Percentiles rank a stretch among this genome's conserved stretches.
Conservation (phyloP, 2,797 vertebrate species). For the Aphelocoma californica region DNA sequence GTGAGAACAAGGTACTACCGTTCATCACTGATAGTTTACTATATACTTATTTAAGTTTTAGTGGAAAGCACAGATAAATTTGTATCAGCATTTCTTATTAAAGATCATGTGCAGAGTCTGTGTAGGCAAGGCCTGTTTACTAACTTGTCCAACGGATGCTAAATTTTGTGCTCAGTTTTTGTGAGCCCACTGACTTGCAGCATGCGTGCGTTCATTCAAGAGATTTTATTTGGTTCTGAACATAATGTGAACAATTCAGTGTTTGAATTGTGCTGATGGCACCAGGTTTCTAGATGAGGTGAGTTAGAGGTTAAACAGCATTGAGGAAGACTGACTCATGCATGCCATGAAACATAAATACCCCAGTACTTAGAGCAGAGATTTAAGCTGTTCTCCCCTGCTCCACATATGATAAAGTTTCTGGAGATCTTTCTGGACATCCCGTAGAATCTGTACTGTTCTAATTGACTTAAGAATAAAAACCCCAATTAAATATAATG, state of each 20-base stretch:
- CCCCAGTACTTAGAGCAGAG: neutral
- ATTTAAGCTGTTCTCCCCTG: neutral
- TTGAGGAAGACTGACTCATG: neutral
- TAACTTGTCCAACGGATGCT: neutral
- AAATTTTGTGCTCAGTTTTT: neutral
- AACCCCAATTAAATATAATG: neutral
- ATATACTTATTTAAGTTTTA: neutral
- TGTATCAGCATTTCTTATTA: neutral
- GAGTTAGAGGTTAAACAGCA: neutral
- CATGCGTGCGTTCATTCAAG: neutral
- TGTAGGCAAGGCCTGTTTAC: neutral
- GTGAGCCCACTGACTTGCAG: neutral
- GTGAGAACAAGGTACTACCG: rapidly evolving
- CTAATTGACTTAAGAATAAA: neutral
- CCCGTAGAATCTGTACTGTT: neutral
- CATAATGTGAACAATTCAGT: neutral
- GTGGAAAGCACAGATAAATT: neutral
- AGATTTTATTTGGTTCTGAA: neutral
- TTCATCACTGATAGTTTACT: neutral
- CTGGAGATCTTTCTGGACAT: neutral
- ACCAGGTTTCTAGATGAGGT: neutral
- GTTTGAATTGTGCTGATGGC: neutral
- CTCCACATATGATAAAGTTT: neutral
- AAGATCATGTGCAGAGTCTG: rapidly evolving
- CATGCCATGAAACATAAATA: neutral